phyloP scores from a whole-genome alignment of 2,888 invertebrate species.

The Tipula helvola region DNA sequence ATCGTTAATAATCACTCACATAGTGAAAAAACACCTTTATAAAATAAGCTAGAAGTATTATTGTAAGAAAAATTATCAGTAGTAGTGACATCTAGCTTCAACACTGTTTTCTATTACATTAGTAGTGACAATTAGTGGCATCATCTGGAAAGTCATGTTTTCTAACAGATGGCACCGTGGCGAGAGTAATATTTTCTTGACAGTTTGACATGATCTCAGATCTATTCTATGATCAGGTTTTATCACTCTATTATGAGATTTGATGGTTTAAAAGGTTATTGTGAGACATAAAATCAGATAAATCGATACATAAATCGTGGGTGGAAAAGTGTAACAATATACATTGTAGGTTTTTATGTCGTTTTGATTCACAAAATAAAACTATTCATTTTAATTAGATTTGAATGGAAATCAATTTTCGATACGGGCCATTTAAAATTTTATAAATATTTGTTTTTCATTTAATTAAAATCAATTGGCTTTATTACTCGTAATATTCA shows the following conservation, averaged over 20 bases:
- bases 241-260: background rate
- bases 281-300: background rate
- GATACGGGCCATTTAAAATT: background rate
- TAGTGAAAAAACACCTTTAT: too few relatives aligned
- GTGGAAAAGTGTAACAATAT: background rate
- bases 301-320: background rate
- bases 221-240: too few relatives aligned
- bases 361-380: background rate
- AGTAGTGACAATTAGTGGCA: too few relatives aligned
- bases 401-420: background rate
- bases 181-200: too few relatives aligned
- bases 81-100: too few relatives aligned
- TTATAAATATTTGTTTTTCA: background rate
- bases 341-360: background rate
- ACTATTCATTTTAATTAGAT: background rate
- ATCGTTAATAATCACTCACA: too few relatives aligned
- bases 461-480: background rate
- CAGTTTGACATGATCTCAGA: too few relatives aligned
- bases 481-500: background rate
- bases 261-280: background rate
- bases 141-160: too few relatives aligned
- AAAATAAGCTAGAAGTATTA: too few relatives aligned
- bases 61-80: too few relatives aligned
- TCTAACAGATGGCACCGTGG: too few relatives aligned
- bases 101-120: too few relatives aligned